These are phyloP conservation scores for Leucopsar rothschildi DNA, from an alignment of 2,113 vertebrate genomes.

Conservation along the genomic window DNA sequence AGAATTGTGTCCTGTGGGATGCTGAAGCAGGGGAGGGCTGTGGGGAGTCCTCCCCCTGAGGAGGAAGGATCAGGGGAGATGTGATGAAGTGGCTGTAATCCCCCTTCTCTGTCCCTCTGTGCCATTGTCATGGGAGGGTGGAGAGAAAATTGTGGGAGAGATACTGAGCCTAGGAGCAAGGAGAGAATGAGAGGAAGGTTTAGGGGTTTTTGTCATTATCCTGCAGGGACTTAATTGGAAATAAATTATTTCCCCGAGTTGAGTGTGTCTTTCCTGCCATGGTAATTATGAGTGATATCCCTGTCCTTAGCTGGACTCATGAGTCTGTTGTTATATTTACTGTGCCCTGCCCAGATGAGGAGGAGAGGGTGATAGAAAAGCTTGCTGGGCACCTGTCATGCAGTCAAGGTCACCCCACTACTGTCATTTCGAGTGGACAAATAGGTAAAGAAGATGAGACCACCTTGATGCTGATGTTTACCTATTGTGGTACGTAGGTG, in stretches of 20 bases:
- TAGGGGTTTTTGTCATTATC: neutral
- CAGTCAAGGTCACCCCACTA: neutral
- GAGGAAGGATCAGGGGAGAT: neutral
- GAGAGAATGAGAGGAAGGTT: neutral
- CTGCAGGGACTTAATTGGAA: neutral
- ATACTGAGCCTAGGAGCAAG: neutral
- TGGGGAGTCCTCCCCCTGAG: neutral
- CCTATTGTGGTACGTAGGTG: neutral
- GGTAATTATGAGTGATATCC: neutral
- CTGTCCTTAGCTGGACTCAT: fast-evolving
- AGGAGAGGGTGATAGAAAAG: neutral
- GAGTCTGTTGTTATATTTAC: neutral
- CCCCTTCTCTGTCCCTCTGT: neutral
- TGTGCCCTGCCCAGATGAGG: neutral
- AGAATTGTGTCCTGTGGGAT: neutral
- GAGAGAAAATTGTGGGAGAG: neutral
- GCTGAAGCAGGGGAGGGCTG: neutral
- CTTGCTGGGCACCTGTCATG: neutral
- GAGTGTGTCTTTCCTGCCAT: fast-evolving
- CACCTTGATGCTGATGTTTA: fast-evolving
- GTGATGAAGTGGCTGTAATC: neutral
- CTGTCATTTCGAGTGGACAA: neutral
- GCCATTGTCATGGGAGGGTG: neutral
- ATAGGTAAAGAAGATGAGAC: neutral
- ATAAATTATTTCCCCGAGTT: neutral